These are phyloP conservation scores for Zophobas morio DNA, from an alignment of 1,140 invertebrate genomes.

Conservation along the genomic window DNA sequence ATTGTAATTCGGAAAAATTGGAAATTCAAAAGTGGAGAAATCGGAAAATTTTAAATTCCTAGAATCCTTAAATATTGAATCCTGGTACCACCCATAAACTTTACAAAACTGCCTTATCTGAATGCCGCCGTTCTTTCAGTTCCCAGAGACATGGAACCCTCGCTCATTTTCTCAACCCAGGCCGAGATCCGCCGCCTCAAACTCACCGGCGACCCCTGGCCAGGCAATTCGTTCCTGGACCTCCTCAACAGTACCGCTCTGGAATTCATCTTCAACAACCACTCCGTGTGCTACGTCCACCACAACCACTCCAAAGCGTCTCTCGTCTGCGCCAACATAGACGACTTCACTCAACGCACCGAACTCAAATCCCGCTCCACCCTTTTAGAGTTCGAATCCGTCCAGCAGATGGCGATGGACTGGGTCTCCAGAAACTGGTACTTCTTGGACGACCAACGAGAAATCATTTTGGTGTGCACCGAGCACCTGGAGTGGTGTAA, in stretches of 20 bases:
- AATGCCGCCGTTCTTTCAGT: constrained; percentile 65
- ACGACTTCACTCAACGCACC: constrained; percentile 74
- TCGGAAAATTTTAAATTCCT: no score
- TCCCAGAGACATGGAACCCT: constrained; percentile 69
- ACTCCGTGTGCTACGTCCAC: constrained; percentile 79
- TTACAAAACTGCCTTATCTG: neutral
- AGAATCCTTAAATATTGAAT: neutral
- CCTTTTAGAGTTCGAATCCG: constrained; percentile 73
- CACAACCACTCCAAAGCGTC: constrained; percentile 71
- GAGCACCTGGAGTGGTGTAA: constrained; percentile 75
- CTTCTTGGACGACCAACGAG: constrained; percentile 82
- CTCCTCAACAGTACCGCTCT: constrained; percentile 69
- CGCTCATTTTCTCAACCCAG: constrained; percentile 72
- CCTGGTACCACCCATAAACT: neutral
- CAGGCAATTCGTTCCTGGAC: constrained; percentile 66
- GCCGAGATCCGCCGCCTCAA: constrained; percentile 70
- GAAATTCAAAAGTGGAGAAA: no score
- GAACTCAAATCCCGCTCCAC: constrained; percentile 71
- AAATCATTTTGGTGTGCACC: constrained; percentile 82
- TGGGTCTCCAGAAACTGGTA: constrained; percentile 92
- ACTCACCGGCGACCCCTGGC: constrained; percentile 70
- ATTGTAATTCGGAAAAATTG: no score
- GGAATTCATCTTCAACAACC: constrained; percentile 73
- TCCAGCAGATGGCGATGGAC: constrained; percentile 83
- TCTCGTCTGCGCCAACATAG: constrained; percentile 74